These are phyloP conservation scores for Turritopsis dohrnii DNA, from an alignment of 30 jellyfish, hydroid and myxozoan species.

Conservation along the genomic window DNA sequence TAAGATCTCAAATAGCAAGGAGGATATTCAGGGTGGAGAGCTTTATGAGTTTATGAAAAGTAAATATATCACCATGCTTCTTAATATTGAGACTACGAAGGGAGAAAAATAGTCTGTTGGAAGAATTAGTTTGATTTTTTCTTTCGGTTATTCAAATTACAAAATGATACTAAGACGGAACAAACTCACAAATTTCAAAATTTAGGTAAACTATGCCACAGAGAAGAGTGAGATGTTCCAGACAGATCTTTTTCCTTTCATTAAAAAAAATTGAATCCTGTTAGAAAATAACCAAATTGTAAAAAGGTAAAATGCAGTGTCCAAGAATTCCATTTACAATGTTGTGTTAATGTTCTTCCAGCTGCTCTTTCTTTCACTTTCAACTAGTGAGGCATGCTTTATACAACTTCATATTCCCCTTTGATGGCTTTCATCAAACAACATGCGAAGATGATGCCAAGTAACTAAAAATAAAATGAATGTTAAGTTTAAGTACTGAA, in stretches of 20 bases:
- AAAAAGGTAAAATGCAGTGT: not conserved
- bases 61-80: too few species aligned
- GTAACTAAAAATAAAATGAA: slow-evolving; percentile 34
- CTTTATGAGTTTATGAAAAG: too few species aligned
- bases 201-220: not conserved
- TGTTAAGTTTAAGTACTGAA: too few species aligned
- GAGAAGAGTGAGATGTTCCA: not conserved
- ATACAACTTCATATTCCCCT: slow-evolving; percentile 97
- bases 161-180: not conserved
- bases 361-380: not conserved
- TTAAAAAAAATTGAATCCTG: not conserved
- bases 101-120: not conserved
- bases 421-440: slow-evolving; percentile 73
- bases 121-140: not conserved
- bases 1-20: not conserved
- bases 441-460: slow-evolving; percentile 96
- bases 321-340: not conserved
- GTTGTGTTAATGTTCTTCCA: not conserved
- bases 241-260: not conserved
- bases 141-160: not conserved
- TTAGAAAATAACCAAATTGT: not conserved
- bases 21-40: too few species aligned
- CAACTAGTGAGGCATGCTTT: not conserved
- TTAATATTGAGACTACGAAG: not conserved
- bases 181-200: not conserved